Conservation (phyloP, 2,113 vertebrate genomes). For the Phaetusa simplex region DNA sequence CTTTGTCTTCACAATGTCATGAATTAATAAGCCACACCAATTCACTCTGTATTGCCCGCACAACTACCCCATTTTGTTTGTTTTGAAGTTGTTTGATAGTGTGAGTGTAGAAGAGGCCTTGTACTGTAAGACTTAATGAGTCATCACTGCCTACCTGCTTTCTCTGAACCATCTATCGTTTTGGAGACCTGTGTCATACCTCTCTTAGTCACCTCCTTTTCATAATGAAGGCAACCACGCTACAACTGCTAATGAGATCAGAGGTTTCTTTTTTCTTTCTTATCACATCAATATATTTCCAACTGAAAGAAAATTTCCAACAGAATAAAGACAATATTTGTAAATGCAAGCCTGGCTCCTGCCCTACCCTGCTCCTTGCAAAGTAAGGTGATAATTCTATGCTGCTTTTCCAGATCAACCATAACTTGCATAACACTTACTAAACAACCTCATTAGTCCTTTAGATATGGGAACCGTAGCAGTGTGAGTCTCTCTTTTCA, state of each 20-base stretch:
- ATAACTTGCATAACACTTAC: background rate
- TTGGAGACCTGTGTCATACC: background rate
- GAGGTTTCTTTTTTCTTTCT: background rate
- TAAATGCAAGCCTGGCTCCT: background rate
- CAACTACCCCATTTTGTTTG: background rate
- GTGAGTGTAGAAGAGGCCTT: background rate
- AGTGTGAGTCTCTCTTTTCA: background rate
- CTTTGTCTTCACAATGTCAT: background rate
- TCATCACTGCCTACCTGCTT: conserved; percentile 9
- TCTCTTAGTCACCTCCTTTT: background rate
- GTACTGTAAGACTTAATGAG: background rate
- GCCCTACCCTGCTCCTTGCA: background rate
- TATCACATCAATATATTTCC: background rate
- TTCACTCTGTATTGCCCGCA: background rate
- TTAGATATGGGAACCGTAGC: background rate
- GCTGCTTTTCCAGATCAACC: background rate
- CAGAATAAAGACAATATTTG: background rate
- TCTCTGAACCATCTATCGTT: background rate
- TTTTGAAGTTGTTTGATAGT: background rate
- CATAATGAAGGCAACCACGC: background rate
- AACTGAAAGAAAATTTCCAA: background rate
- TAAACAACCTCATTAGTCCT: background rate
- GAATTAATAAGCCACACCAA: background rate
- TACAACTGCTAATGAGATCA: background rate
- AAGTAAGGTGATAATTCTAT: background rate